Conservation (phyloP, 2,888 invertebrate genomes). For the Eueremaeus valkanovi region DNA sequence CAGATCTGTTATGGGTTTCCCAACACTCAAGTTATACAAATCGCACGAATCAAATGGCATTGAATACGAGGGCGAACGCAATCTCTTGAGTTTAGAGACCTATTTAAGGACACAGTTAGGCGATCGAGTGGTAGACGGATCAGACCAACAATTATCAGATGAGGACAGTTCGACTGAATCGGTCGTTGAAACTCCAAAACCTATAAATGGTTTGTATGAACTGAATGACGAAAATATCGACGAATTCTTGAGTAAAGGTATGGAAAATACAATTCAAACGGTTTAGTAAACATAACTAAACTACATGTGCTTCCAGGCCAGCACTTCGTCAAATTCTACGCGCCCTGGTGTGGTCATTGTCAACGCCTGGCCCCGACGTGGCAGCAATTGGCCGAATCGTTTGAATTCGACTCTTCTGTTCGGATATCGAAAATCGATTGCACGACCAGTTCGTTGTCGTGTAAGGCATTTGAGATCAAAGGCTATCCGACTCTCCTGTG, state of each 20-base stretch:
- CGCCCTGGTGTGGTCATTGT: conserved; percentile 86
- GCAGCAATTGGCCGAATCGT: conserved; percentile 68
- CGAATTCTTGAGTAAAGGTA: conserved; percentile 51
- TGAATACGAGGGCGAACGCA: conserved; percentile 24
- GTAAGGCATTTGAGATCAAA: conserved; percentile 73
- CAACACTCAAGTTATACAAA: conserved; percentile 35
- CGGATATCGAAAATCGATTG: conserved; percentile 80
- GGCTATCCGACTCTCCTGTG: conserved; percentile 77
- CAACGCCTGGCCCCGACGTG: conserved; percentile 76
- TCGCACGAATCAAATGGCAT: background rate
- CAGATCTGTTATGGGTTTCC: conserved; percentile 34
- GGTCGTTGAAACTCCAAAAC: conserved; percentile 54
- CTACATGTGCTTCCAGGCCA: too few species aligned
- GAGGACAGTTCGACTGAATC: conserved; percentile 36
- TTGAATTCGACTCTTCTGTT: conserved; percentile 64
- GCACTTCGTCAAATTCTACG: conserved; percentile 86
- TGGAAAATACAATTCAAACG: background rate
- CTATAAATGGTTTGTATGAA: conserved; percentile 64
- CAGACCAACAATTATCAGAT: background rate
- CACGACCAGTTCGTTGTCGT: conserved; percentile 67
- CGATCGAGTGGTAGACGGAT: background rate
- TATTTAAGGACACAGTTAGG: conserved; percentile 35
- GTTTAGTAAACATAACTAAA: too few species aligned
- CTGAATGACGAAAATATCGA: conserved; percentile 72
- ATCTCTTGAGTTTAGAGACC: conserved; percentile 20